These are phyloP conservation scores for Pycnonotus jocosus DNA, from an alignment of 2,113 vertebrate species.

Conservation along the genomic window DNA sequence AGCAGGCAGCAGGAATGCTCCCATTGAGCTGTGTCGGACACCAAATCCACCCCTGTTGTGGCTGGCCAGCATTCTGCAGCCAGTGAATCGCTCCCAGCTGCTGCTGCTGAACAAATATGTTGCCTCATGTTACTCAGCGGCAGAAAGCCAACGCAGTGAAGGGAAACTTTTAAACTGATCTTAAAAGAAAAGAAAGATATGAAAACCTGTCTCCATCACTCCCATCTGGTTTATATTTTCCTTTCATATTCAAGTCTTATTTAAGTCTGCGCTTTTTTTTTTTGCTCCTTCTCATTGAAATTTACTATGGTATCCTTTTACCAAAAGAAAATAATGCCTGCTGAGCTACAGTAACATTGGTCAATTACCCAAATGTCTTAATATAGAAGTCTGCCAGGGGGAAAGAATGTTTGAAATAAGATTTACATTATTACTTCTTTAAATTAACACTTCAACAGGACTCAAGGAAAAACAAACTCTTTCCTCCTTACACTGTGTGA, in stretches of 20 bases:
- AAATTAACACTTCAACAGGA: constrained; percentile 57
- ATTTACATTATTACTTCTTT: constrained; percentile 59
- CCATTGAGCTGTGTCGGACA: background rate
- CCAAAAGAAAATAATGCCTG: constrained; percentile 58
- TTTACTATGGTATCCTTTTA: constrained; percentile 47
- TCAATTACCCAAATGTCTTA: constrained; percentile 41
- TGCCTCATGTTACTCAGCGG: constrained; percentile 66
- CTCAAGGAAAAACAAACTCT: constrained; percentile 31
- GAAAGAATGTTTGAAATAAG: constrained; percentile 43
- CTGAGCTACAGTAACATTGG: constrained; percentile 32
- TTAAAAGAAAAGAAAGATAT: constrained; percentile 75
- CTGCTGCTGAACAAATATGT: constrained; percentile 64
- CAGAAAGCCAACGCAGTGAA: constrained; percentile 71
- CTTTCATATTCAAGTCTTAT: constrained; percentile 40
- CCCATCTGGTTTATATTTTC: constrained; percentile 75
- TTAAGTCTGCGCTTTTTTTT: background rate
- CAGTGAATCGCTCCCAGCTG: constrained; percentile 15
- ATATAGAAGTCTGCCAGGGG: background rate
- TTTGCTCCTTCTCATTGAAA: background rate
- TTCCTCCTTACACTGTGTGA: constrained; percentile 33
- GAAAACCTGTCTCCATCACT: constrained; percentile 73
- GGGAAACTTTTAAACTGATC: constrained; percentile 74
- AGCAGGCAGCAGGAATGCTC: background rate
- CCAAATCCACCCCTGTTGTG: background rate
- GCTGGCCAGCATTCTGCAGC: background rate